Evolutionary conservation across 1,140 invertebrate species (phyloP), one percentile per base, ranked within the genome.

Genomic region (Magallana angulata): DNA sequence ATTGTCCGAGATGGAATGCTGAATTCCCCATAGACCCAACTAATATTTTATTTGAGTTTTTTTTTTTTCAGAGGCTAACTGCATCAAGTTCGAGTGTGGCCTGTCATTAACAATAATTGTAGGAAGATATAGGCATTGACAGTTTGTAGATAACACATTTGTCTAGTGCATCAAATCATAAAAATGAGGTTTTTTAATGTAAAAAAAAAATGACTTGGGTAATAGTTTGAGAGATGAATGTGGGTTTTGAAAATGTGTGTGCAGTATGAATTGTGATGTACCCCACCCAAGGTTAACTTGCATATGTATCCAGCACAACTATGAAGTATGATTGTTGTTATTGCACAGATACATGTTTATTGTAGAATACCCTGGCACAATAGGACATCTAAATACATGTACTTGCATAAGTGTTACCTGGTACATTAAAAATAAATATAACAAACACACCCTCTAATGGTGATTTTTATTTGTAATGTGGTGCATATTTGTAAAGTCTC

Each of bases 51-150:
- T 48, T 48, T 48, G 36, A 48, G 68, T 30, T 8, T 76, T 76
- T 12, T 24, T 24, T 76, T 30, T 76, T 76, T 76, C 68, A 76
- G 68, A 76, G 68, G 68, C 68, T 76, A 76, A 76, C 24, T 11
- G 68, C 68, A 76, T 76, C 68, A 18, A 36, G 68, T 64, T 16
- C 18, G 60, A 30, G 64, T 71, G 68, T 76, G 68, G 68, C 68
- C 68, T 76, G 8, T 36, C 68, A 76, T 76, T 76, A 76, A 76
- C 68, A 18, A 30, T 24, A 36, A 30, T 76, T 30, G 68, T 76
- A 30, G 24, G 30, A 8, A 76, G 36, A 36, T 18, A 48, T 48
- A 48, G 36, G 36, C 36, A 48, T 48, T 48, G 36, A 48, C 36
- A 48, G 36, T 48, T 48, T 48, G 36, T 48, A 48, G 36, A 48